Evolutionary conservation across 2,888 invertebrate genomes (phyloP).

Genomic region (Operophtera brumata): DNA sequence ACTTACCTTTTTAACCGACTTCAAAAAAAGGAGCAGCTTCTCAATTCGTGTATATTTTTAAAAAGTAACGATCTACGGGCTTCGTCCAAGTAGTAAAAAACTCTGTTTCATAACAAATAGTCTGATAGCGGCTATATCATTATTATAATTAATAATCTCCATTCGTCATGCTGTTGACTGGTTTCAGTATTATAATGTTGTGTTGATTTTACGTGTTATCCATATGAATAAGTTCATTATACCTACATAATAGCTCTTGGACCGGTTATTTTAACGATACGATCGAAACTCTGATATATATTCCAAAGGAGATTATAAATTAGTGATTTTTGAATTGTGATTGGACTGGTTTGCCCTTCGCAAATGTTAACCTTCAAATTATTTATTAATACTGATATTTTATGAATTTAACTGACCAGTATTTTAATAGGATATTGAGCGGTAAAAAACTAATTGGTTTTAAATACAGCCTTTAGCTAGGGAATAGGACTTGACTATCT

Average conservation of each 20-base stretch:
- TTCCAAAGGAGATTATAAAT: too few relatives aligned
- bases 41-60: too few relatives aligned
- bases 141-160: neutral
- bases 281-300: neutral
- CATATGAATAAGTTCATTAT: conserved; percentile 1
- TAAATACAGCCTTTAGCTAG: too few relatives aligned
- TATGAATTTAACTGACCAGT: too few relatives aligned
- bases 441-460: too few relatives aligned
- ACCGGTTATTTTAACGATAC: neutral
- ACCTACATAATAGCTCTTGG: neutral
- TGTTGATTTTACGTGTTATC: conserved; percentile 10
- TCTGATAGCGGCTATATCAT: neutral
- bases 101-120: conserved; percentile 12
- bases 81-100: conserved; percentile 2
- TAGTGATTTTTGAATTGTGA: neutral
- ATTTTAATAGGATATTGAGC: too few relatives aligned
- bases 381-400: too few relatives aligned
- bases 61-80: conserved; percentile 1
- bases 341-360: neutral
- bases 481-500: too few relatives aligned
- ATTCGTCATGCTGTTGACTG: conserved; percentile 13
- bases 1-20: too few relatives aligned
- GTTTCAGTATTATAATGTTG: conserved; percentile 3
- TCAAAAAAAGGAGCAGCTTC: too few relatives aligned
- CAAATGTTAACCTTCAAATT: neutral